A percentile compares a stretch with the other conserved stretches of the same genome.
Evolutionary conservation across 64 coral and sea anemone genomes (phyloP).

Genomic region (Platygyra sinensis): DNA sequence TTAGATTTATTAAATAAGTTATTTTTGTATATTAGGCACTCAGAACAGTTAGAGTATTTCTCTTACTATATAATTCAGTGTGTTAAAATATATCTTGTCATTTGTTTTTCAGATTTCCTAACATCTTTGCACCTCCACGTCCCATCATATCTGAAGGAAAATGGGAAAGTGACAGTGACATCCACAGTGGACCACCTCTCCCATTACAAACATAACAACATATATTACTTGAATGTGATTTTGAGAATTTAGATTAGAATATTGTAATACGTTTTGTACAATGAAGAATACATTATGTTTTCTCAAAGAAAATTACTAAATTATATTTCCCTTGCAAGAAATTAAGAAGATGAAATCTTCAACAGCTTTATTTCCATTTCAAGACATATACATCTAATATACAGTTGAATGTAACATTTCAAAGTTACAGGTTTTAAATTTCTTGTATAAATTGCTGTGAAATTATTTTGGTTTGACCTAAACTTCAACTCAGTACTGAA

Average conservation of each 20-base stretch:
- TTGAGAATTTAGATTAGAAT: neutral
- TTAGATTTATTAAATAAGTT: too few species aligned
- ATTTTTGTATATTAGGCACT: too few species aligned
- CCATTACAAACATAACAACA: constrained; percentile 59
- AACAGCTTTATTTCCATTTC: neutral
- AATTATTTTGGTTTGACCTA: neutral
- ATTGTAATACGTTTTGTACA: too few species aligned
- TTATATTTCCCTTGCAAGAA: neutral
- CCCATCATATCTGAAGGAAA: constrained; percentile 65
- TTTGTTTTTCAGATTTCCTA: constrained; percentile 63
- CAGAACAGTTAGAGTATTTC: too few species aligned
- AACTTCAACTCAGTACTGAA: neutral
- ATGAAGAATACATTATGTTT: neutral
- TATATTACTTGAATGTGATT: neutral
- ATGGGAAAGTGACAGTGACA: constrained; percentile 81
- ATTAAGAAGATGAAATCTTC: constrained; percentile 1
- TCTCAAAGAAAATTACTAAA: neutral
- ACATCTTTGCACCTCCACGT: constrained; percentile 89
- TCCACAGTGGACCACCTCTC: constrained; percentile 58
- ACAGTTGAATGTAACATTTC: neutral
- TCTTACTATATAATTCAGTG: neutral
- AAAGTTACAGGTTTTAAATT: neutral
- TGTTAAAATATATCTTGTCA: neutral
- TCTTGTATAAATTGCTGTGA: neutral
- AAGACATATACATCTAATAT: neutral